Percentiles rank a stretch among this genome's conserved stretches.
These are phyloP conservation scores for Ormyrus thymus DNA, from an alignment of 2,888 invertebrate genomes.

Conservation along the genomic window DNA sequence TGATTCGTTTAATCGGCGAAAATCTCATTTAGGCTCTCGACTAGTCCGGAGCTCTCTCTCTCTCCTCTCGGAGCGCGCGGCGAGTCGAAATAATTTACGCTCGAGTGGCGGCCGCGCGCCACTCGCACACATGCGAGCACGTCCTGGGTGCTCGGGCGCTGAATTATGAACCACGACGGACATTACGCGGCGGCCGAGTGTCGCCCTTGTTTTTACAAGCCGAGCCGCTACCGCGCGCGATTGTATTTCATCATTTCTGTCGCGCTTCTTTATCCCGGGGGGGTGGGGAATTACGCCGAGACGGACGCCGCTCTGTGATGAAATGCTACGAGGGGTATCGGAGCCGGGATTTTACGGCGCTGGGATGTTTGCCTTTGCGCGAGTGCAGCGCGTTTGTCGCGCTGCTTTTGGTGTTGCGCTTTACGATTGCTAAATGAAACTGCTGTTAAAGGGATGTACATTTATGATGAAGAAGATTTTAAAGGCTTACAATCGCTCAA, in stretches of 20 bases:
- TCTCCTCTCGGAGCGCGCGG: not conserved
- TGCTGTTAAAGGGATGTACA: too few relatives aligned
- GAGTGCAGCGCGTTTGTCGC: too few relatives aligned
- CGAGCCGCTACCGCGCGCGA: not conserved
- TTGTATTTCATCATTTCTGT: conserved; percentile 12
- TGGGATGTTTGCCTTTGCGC: too few relatives aligned
- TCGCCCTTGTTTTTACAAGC: not conserved
- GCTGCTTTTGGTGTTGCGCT: too few relatives aligned
- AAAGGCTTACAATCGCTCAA: too few relatives aligned
- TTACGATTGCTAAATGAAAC: too few relatives aligned
- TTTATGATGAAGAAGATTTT: too few relatives aligned
- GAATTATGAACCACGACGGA: conserved; percentile 31
- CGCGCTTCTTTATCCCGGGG: not conserved
- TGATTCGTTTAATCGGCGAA: conserved; percentile 50
- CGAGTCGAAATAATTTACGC: conserved; percentile 44
- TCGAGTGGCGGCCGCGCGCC: not conserved
- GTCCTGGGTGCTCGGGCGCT: not conserved
- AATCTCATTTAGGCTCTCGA: conserved; percentile 41
- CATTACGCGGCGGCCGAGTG: not conserved
- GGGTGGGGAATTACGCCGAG: not conserved
- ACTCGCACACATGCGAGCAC: too few relatives aligned
- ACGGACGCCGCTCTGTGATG: too few relatives aligned
- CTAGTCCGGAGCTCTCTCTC: not conserved
- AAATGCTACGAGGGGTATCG: too few relatives aligned
- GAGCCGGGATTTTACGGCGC: too few relatives aligned